phyloP scores from a whole-genome alignment of 2,888 invertebrate genomes.

The Prionchulus punctatus region DNA sequence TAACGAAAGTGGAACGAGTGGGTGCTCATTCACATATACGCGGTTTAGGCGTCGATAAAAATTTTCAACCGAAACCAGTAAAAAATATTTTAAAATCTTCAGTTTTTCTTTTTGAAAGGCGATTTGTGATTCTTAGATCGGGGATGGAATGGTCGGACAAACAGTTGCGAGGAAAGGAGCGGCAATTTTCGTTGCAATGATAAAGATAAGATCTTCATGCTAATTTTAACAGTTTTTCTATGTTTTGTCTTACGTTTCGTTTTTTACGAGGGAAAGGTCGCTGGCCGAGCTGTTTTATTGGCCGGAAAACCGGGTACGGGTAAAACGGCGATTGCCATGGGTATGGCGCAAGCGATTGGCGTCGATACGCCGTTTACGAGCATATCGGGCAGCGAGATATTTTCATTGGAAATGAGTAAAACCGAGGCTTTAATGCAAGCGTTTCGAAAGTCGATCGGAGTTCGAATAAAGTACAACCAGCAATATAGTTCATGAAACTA shows the following conservation, averaged over 20 bases:
- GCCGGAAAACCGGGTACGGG: constrained; percentile 95
- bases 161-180: constrained; percentile 77
- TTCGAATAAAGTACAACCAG: constrained; percentile 73
- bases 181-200: constrained; percentile 90
- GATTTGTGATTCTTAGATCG: no score
- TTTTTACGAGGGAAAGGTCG: constrained; percentile 72
- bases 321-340: constrained; percentile 97
- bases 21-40: constrained; percentile 95
- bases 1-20: constrained; percentile 23
- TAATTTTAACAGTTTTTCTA: constrained; percentile 5
- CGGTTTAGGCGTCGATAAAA: constrained; percentile 74
- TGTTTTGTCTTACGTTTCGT: constrained; percentile 10
- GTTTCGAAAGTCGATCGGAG: constrained; percentile 79
- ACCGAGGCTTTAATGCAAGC: constrained; percentile 94
- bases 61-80: constrained; percentile 10
- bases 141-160: constrained; percentile 90
- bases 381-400: constrained; percentile 96
- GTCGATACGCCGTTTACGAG: constrained; percentile 92
- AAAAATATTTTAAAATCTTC: neutral
- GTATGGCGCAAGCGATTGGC: constrained; percentile 74
- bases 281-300: constrained; percentile 77
- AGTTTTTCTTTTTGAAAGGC: no score
- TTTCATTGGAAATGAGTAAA: constrained; percentile 95
- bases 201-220: constrained; percentile 43
- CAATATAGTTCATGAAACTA: no score